Evolutionary conservation across 2,113 vertebrate species (phyloP).

Genomic region (Rhabdomys dilectus): DNA sequence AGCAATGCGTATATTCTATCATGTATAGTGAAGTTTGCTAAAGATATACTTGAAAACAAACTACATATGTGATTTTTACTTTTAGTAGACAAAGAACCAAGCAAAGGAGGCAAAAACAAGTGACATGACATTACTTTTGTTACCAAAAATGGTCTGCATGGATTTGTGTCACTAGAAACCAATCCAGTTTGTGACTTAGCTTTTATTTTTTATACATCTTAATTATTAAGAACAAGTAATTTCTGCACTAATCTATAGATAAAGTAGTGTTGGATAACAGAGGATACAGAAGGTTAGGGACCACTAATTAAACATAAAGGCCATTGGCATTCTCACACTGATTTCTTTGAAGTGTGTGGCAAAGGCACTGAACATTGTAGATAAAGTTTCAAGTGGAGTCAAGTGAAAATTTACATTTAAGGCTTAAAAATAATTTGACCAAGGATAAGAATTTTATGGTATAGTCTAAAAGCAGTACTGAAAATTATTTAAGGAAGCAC

Average conservation of each 20-base stretch:
- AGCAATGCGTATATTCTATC: background rate
- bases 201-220: background rate
- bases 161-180: background rate
- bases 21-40: background rate
- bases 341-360: background rate
- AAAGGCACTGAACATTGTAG: background rate
- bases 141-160: background rate
- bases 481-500: background rate
- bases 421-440: background rate
- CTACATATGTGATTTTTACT: background rate
- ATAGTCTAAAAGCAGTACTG: background rate
- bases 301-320: background rate
- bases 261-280: background rate
- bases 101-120: background rate
- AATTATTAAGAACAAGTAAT: background rate
- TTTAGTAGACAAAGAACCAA: slow-evolving; percentile 9
- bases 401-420: background rate
- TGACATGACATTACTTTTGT: background rate
- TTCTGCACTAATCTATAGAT: background rate
- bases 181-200: background rate
- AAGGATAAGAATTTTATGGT: background rate
- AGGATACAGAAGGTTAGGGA: background rate
- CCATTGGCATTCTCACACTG: background rate
- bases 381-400: background rate
- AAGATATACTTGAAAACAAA: background rate